Evolutionary conservation across 1,140 invertebrate genomes (phyloP).

Genomic region (Microplitis demolitor): DNA sequence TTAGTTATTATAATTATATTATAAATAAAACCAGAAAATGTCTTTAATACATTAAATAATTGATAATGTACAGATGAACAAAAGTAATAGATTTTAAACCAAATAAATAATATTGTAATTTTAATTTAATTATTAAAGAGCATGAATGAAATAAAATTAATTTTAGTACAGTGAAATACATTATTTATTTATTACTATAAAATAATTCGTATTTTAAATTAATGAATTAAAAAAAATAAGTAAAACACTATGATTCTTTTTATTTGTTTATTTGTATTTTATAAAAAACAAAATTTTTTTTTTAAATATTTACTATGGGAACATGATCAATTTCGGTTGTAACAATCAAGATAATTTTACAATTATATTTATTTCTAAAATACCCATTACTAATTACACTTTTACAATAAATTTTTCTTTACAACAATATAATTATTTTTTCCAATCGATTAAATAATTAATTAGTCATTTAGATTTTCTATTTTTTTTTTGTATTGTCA

Average conservation of each 20-base stretch:
- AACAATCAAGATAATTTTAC: no score
- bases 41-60: neutral
- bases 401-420: no score
- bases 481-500: no score
- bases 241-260: neutral
- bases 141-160: conserved; percentile 1
- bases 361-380: no score
- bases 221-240: neutral
- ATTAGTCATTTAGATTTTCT: no score
- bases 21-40: neutral
- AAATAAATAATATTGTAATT: conserved; percentile 12
- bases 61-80: conserved; percentile 5
- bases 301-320: no score
- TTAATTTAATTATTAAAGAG: neutral
- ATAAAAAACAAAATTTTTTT: neutral
- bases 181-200: conserved; percentile 15
- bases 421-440: no score
- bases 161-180: neutral
- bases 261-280: neutral
- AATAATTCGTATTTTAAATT: neutral
- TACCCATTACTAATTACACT: no score
- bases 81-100: neutral
- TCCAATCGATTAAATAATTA: no score
- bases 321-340: no score
- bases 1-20: neutral